These are phyloP conservation scores for Helicoverpa assulta DNA, from an alignment of 2,888 invertebrate species.

Conservation along the genomic window DNA sequence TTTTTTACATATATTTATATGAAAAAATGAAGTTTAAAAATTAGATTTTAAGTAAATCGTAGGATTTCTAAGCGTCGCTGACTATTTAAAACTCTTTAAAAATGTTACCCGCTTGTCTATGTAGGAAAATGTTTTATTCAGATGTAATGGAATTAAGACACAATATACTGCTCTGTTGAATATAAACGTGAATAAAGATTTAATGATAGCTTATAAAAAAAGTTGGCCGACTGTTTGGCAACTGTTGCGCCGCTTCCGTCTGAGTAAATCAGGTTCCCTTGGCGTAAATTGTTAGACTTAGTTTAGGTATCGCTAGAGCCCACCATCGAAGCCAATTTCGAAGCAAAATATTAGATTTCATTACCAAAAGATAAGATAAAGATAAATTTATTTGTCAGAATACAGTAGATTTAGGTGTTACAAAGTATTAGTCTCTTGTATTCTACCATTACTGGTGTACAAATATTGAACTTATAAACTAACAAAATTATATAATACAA, in stretches of 20 bases:
- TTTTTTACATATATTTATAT: slow-evolving; percentile 85
- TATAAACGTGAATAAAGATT: slow-evolving; percentile 7
- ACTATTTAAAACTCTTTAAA: slow-evolving; percentile 65
- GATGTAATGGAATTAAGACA: slow-evolving; percentile 51
- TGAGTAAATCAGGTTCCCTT: slow-evolving; percentile 54
- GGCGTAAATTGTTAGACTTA: slow-evolving; percentile 70
- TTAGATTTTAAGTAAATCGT: slow-evolving; percentile 78
- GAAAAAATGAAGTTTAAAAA: slow-evolving; percentile 71
- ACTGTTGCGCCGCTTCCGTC: slow-evolving; percentile 51
- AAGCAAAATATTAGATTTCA: slow-evolving; percentile 63
- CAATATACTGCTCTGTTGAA: slow-evolving; percentile 23
- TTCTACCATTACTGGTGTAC: no score
- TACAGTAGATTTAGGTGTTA: no score
- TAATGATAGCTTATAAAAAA: slow-evolving; percentile 13
- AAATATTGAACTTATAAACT: no score
- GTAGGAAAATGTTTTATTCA: slow-evolving; percentile 57
- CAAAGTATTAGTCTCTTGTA: no score
- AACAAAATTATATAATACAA: no score
- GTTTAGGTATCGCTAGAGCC: slow-evolving; percentile 88
- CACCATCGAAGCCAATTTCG: slow-evolving; percentile 74
- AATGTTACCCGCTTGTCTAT: slow-evolving; percentile 71
- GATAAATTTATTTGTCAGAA: no score
- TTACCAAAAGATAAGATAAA: no score
- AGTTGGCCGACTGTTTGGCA: slow-evolving; percentile 7
- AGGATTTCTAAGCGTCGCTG: slow-evolving; percentile 72